A percentile compares a stretch with the other conserved stretches of the same genome.
Evolutionary conservation across 2,888 invertebrate species (phyloP).

Genomic region (Oligia strigilis): DNA sequence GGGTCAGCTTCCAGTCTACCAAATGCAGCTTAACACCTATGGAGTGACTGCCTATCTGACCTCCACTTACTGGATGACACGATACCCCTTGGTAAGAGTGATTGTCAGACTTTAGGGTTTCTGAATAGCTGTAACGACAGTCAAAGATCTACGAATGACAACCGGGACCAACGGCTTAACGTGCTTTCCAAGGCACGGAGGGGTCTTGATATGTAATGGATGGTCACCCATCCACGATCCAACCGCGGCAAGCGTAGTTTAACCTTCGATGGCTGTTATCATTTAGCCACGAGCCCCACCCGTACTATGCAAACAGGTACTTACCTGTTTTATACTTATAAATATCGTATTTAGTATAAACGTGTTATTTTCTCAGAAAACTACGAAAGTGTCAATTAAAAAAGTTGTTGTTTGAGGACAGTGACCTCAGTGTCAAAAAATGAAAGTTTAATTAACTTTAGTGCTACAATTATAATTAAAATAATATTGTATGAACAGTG

Average conservation of each 20-base stretch:
- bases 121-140: neutral
- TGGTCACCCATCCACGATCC: neutral
- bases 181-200: neutral
- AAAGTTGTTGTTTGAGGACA: neutral
- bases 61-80: no score
- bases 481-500: neutral
- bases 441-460: slow-evolving; percentile 35
- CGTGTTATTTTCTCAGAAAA: neutral
- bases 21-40: neutral
- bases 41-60: no score
- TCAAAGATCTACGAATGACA: neutral
- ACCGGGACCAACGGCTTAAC: neutral
- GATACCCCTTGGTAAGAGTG: neutral
- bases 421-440: slow-evolving; percentile 14
- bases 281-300: neutral
- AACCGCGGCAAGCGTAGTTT: neutral
- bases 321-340: no score
- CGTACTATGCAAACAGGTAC: neutral
- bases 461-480: slow-evolving; percentile 27
- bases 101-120: neutral
- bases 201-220: neutral
- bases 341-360: slow-evolving; percentile 1
- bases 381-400: neutral
- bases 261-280: neutral
- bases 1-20: neutral